A percentile compares a stretch with the other conserved stretches of the same genome.
These are phyloP conservation scores for Chamaetylas fuelleborni DNA, from an alignment of 2,113 vertebrate species.

Conservation along the genomic window DNA sequence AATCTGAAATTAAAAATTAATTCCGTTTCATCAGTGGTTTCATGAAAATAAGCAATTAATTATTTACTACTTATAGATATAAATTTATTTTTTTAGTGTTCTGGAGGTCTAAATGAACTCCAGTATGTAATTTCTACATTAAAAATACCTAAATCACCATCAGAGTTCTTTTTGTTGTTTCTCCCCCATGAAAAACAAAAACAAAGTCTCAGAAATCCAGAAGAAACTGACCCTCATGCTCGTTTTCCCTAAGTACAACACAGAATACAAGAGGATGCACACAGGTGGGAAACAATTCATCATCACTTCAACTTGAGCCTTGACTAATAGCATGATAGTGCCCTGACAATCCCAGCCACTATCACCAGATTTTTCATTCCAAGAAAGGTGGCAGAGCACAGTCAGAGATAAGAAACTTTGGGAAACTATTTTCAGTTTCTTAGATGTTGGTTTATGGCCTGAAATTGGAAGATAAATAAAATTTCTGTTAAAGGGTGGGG, in stretches of 20 bases:
- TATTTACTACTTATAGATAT: not conserved
- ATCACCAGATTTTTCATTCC: not conserved
- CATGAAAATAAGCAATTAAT: slow-evolving; percentile 6
- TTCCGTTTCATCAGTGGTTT: not conserved
- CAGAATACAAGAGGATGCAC: not conserved
- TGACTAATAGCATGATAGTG: not conserved
- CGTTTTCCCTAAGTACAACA: not conserved
- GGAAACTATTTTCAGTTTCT: not conserved
- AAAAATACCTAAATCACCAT: not conserved
- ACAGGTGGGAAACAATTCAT: not conserved
- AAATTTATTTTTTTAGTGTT: not conserved
- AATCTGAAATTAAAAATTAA: slow-evolving; percentile 19
- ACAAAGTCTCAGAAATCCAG: not conserved
- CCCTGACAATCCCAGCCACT: not conserved
- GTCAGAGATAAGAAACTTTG: not conserved
- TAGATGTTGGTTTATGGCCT: not conserved
- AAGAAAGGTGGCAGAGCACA: not conserved
- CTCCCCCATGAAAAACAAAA: not conserved
- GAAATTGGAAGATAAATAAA: not conserved
- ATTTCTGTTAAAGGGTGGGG: not conserved
- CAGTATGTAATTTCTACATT: not conserved
- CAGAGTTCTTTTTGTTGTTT: not conserved
- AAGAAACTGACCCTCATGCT: not conserved
- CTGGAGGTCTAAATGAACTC: not conserved
- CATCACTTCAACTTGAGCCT: not conserved